phyloP scores from a whole-genome alignment of 2,888 invertebrate species.

The Campoplex capitator region DNA sequence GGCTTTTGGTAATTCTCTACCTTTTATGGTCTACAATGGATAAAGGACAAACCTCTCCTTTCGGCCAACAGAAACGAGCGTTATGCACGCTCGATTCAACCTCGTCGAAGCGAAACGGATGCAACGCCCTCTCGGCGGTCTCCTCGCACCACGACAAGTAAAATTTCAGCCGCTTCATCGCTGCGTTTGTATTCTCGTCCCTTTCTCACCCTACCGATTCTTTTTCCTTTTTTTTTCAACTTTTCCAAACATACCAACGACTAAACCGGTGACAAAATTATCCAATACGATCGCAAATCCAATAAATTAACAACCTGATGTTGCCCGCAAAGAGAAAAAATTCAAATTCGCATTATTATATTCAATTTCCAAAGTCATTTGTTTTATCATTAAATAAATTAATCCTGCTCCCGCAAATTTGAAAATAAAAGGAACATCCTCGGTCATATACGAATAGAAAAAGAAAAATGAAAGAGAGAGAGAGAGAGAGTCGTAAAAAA shows the following conservation, averaged over 20 bases:
- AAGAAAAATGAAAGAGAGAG: too few relatives aligned
- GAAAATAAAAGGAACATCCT: too few relatives aligned
- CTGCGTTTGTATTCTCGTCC: constrained; percentile 38
- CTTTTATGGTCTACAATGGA: constrained; percentile 75
- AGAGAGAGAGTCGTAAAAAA: too few relatives aligned
- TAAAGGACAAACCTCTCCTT: constrained; percentile 42
- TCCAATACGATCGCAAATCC: constrained; percentile 44
- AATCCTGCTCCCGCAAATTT: too few relatives aligned
- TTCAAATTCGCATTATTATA: background rate
- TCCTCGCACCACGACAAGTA: constrained; percentile 52
- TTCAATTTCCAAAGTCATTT: background rate
- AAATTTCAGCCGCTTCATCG: constrained; percentile 42
- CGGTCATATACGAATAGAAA: too few relatives aligned
- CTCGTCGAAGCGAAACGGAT: constrained; percentile 61
- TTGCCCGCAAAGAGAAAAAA: constrained; percentile 34
- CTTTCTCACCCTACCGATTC: constrained; percentile 29
- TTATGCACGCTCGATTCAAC: constrained; percentile 77
- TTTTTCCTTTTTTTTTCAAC: background rate
- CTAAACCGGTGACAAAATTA: constrained; percentile 45
- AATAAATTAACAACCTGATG: constrained; percentile 52
- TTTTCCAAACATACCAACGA: constrained; percentile 6
- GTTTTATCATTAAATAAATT: background rate
- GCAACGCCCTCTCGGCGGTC: constrained; percentile 53
- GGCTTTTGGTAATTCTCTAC: constrained; percentile 53
- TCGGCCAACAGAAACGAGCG: constrained; percentile 63